phyloP scores from a whole-genome alignment of 2,797 vertebrate species.

The Aplochiton taeniatus region DNA sequence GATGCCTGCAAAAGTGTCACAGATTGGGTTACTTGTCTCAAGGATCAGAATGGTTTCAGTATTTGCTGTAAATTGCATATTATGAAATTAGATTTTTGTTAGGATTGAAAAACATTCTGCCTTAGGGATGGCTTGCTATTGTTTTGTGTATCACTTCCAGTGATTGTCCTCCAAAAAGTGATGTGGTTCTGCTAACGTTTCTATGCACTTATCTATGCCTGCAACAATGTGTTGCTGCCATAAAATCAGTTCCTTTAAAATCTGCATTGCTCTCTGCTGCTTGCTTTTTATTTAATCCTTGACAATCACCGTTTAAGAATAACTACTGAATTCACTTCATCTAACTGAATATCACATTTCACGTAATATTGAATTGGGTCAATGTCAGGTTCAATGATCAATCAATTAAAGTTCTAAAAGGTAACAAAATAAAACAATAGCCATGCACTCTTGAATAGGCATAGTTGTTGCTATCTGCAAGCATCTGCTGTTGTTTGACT shows the following conservation, averaged over 20 bases:
- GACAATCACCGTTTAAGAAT: no score
- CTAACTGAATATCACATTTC: no score
- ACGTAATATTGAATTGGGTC: no score
- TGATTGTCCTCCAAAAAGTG: slow-evolving; percentile 4
- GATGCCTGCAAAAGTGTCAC: no score
- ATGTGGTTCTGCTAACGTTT: slow-evolving; percentile 20
- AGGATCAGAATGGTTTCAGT: no score
- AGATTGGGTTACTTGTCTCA: no score
- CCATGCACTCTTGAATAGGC: slow-evolving; percentile 83
- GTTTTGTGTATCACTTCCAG: neutral
- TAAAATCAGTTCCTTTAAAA: slow-evolving; percentile 28
- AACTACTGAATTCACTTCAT: no score
- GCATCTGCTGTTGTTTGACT: slow-evolving; percentile 83
- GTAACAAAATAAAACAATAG: no score
- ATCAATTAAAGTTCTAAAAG: no score
- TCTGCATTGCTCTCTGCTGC: no score
- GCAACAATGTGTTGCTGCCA: slow-evolving; percentile 36
- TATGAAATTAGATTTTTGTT: neutral
- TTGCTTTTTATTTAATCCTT: no score
- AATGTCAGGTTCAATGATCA: no score
- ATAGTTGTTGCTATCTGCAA: slow-evolving; percentile 83
- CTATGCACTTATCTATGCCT: slow-evolving; percentile 39
- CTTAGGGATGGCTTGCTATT: slow-evolving; percentile 2
- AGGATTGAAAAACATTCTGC: neutral
- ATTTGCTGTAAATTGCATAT: neutral